Evolutionary conservation across 2,888 invertebrate species (phyloP).

Genomic region (Therioaphis trifolii): DNA sequence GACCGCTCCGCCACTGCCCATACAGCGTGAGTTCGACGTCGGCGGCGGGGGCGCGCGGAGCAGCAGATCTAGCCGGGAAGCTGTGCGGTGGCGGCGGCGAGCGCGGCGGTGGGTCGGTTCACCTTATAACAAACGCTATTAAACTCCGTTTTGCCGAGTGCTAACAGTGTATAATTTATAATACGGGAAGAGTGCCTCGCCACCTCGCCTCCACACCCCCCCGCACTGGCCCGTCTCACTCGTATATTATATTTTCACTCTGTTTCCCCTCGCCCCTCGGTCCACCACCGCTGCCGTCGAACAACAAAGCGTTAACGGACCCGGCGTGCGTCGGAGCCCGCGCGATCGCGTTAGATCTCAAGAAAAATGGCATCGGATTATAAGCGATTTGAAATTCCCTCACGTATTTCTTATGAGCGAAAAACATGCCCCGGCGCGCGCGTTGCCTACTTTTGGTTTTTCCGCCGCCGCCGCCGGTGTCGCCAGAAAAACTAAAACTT

Average conservation of each 20-base stretch:
- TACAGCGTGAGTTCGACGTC: too few relatives aligned
- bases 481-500: conserved; percentile 46
- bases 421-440: neutral
- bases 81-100: neutral
- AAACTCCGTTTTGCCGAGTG: conserved; percentile 41
- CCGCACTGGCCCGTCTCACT: too few relatives aligned
- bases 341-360: conserved; percentile 28
- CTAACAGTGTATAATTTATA: conserved; percentile 34
- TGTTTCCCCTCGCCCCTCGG: neutral
- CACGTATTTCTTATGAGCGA: conserved; percentile 48
- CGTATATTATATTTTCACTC: conserved; percentile 26
- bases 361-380: conserved; percentile 56
- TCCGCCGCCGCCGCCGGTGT: neutral
- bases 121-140: conserved; percentile 47
- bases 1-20: neutral
- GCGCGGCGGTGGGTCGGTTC: neutral
- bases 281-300: neutral
- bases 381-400: conserved; percentile 56
- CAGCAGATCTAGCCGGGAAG: too few relatives aligned
- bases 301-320: neutral
- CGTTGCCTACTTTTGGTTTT: neutral
- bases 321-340: neutral
- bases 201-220: neutral
- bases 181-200: neutral
- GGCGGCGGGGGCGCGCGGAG: neutral